These are phyloP conservation scores for Clunio marinus DNA, from an alignment of 2,888 invertebrate species.

Conservation along the genomic window DNA sequence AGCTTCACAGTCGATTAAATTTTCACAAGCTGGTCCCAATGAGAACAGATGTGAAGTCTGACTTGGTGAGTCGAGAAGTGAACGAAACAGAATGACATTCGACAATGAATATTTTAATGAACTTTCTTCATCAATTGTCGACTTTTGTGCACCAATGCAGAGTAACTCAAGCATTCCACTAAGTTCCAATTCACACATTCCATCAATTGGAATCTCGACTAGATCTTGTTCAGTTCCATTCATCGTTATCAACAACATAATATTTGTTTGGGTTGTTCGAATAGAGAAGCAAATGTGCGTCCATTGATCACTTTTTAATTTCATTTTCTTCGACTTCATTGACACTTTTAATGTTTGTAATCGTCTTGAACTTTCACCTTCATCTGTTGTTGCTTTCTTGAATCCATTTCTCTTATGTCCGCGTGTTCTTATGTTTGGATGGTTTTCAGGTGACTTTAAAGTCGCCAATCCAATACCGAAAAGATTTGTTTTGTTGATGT, in stretches of 20 bases:
- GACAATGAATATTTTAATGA: constrained; percentile 44
- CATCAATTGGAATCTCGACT: constrained; percentile 40
- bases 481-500: constrained; percentile 25
- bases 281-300: constrained; percentile 48
- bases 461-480: background rate
- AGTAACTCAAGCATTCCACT: constrained; percentile 47
- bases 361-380: background rate
- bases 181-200: constrained; percentile 42
- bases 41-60: constrained; percentile 49
- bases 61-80: constrained; percentile 44
- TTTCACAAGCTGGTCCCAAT: constrained; percentile 50
- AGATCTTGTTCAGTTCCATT: constrained; percentile 48
- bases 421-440: constrained; percentile 17
- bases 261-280: constrained; percentile 44
- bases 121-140: background rate
- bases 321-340: constrained; percentile 45
- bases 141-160: constrained; percentile 44
- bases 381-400: background rate
- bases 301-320: constrained; percentile 48
- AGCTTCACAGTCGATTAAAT: constrained; percentile 49
- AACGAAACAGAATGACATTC: constrained; percentile 49
- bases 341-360: constrained; percentile 40
- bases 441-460: background rate
- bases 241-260: constrained; percentile 45
- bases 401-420: background rate